Conservation (phyloP, 2,888 invertebrate genomes). For the Agonum fuliginosum region DNA sequence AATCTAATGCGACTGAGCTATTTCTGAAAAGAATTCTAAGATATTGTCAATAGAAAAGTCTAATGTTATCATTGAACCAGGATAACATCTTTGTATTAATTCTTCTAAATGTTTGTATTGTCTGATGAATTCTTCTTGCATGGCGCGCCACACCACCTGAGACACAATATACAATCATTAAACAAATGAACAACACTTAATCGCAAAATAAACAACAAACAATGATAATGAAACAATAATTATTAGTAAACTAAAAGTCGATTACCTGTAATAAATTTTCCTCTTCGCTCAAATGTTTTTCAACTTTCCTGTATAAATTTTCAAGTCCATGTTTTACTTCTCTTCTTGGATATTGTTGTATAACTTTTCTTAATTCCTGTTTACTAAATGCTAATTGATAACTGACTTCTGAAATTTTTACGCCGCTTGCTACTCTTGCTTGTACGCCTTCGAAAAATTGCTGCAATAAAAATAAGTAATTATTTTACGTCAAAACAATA, state of each 20-base stretch:
- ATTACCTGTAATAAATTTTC: slow-evolving; percentile 88
- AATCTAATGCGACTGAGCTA: slow-evolving; percentile 92
- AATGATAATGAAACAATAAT: slow-evolving; percentile 24
- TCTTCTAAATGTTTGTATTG: slow-evolving; percentile 96
- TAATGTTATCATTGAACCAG: slow-evolving; percentile 93
- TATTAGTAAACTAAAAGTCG: background rate
- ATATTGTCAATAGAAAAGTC: slow-evolving; percentile 98
- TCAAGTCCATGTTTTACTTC: slow-evolving; percentile 95
- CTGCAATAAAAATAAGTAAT: slow-evolving; percentile 71
- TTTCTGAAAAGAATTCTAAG: slow-evolving; percentile 97
- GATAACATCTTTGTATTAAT: slow-evolving; percentile 95
- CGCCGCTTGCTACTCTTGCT: slow-evolving; percentile 93
- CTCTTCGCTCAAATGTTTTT: slow-evolving; percentile 97
- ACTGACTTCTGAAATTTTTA: slow-evolving; percentile 97
- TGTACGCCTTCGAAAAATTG: slow-evolving; percentile 98
- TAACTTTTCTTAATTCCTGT: slow-evolving; percentile 95
- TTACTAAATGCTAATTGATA: slow-evolving; percentile 98
- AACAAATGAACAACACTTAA: background rate
- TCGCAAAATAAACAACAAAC: slow-evolving; percentile 57
- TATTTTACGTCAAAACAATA: background rate
- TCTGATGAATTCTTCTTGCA: slow-evolving; percentile 99
- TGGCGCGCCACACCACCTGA: slow-evolving; percentile 98
- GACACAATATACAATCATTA: slow-evolving; percentile 62
- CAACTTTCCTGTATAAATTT: slow-evolving; percentile 94
- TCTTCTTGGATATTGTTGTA: slow-evolving; percentile 93